Conservation (phyloP, 1,140 invertebrate genomes). For the Leptestheria dahalacensis region DNA sequence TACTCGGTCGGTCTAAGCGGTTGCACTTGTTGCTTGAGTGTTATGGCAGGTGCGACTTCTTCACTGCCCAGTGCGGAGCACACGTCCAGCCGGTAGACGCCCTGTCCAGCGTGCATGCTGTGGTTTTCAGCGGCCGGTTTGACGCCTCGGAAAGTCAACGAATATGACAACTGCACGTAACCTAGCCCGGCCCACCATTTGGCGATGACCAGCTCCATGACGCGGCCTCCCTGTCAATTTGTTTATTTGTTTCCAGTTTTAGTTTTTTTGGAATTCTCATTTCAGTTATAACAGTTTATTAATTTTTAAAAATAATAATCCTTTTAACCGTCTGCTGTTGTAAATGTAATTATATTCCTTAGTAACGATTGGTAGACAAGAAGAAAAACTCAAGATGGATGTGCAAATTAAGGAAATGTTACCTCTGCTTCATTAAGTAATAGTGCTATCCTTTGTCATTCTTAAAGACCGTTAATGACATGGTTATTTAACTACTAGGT, state of each 20-base stretch:
- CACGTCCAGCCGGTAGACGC: constrained; percentile 55
- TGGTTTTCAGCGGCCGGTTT: constrained; percentile 41
- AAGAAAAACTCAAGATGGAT: no score
- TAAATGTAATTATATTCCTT: no score
- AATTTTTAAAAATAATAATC: constrained; percentile 14
- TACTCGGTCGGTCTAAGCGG: constrained; percentile 63
- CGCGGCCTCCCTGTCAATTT: constrained; percentile 50
- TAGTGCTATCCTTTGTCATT: no score
- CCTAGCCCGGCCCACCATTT: constrained; percentile 90
- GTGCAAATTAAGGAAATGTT: no score
- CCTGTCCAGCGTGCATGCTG: constrained; percentile 56
- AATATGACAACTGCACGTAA: constrained; percentile 54
- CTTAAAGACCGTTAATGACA: no score
- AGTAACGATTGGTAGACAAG: no score
- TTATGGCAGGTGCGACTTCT: constrained; percentile 57
- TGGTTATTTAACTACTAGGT: no score
- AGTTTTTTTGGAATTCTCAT: no score
- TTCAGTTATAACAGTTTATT: no score
- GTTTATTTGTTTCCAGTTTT: no score
- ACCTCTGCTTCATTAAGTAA: no score
- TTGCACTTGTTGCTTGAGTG: constrained; percentile 60
- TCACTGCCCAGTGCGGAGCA: constrained; percentile 50
- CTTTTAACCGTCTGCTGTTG: no score
- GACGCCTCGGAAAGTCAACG: constrained; percentile 66
- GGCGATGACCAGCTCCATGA: constrained; percentile 73